Base-by-base conservation (phyloP, 2,888 invertebrate genomes). In the Lomographa bimaculata region DNA sequence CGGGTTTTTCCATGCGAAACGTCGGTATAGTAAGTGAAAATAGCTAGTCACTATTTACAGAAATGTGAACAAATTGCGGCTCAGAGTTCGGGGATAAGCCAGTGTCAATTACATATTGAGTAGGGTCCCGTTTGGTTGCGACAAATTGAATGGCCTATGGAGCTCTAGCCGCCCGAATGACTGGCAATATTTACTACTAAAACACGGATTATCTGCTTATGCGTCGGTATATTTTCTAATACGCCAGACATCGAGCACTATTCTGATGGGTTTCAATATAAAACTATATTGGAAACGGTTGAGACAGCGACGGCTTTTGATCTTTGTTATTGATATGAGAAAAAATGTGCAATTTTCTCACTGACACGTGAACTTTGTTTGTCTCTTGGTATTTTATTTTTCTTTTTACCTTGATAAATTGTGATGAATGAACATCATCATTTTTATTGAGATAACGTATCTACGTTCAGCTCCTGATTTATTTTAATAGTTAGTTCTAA, bases 41-140 rank as follows among this genome's bases (percentile, higher is more conserved):
- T 64, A 60, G 63, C 64, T 59, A 70, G 62, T 67, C 71, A 71
- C 71, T 68, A 71, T 71, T 71, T 68, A 70, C 62, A 70, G 63
- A 71, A 71, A 71, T 73, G 71, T 71, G 79, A 78, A 83, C 79
- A 79, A 82, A 84, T 79, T 78, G 81, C 71, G 76, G 71, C 63
- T 75, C 76, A 72, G 76, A 81, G 66, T 81, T 77, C 59, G 62
- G 71, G 79, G 81, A 80, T 85, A 83, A 84, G 79, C 84, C 72
- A 71, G 72, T 82, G 84, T 85, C 84, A 85, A 84, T 85, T 85
- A 85, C 75, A 72, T 64, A 82, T 79, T 85, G 84, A 83, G 79
- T 71, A 85, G 84, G 84, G 86, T 84, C 66, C 57, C 60, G 60
- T 62, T 64, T 62, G 64, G 60, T 49, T 60, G 67, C 73, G 79